These are phyloP conservation scores for Erythrocercus mccallii DNA, from an alignment of 2,113 vertebrate species.

Conservation along the genomic window DNA sequence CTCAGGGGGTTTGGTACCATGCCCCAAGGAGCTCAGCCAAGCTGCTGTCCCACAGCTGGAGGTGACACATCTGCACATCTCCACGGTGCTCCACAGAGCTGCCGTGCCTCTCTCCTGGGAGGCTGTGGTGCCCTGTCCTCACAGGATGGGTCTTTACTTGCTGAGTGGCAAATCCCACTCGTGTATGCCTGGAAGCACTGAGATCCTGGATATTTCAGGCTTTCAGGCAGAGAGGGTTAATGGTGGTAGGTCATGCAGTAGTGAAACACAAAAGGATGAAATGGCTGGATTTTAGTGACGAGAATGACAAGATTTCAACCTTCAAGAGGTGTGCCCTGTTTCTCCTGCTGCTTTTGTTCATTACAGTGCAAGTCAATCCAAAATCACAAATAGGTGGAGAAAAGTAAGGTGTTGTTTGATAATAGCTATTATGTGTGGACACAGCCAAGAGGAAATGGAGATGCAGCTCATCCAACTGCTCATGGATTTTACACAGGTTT, in stretches of 20 bases:
- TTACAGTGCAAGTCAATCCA: not conserved
- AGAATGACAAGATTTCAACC: not conserved
- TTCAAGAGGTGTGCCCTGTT: not conserved
- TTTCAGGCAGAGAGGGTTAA: not conserved
- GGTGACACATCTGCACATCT: not conserved
- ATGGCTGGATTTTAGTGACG: not conserved
- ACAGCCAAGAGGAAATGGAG: not conserved
- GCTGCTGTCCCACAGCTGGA: not conserved
- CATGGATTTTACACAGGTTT: not conserved
- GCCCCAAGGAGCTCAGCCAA: not conserved
- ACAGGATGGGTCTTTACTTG: not conserved
- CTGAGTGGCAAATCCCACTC: not conserved
- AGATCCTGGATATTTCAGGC: not conserved
- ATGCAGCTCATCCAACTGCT: fast-evolving
- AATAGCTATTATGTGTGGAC: fast-evolving
- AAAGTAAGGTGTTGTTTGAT: not conserved
- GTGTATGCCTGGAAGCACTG: fast-evolving
- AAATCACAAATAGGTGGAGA: not conserved
- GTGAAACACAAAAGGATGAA: not conserved
- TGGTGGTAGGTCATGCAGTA: not conserved
- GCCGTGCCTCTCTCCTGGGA: not conserved
- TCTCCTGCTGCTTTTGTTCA: not conserved
- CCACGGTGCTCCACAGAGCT: fast-evolving
- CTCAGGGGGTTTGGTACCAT: not conserved
- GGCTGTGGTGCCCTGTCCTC: not conserved